A percentile compares a stretch with the other conserved stretches of the same genome.
These are phyloP conservation scores for Dasysyrphus tricinctus DNA, from an alignment of 2,888 invertebrate species.

Conservation along the genomic window DNA sequence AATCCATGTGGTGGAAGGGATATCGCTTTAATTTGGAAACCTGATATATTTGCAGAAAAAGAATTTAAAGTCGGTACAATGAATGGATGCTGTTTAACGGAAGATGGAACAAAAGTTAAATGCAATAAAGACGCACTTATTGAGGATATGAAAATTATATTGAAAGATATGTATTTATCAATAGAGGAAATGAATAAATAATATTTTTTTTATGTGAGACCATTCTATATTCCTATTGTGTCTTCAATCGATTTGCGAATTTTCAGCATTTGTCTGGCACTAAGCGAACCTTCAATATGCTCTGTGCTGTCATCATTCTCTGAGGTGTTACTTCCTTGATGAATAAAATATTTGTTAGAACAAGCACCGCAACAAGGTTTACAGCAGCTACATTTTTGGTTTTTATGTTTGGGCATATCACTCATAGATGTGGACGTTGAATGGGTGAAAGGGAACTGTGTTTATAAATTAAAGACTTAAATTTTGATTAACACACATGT, in stretches of 20 bases:
- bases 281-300: slow-evolving; percentile 20
- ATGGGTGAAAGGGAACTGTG: slow-evolving; percentile 76
- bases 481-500: background rate
- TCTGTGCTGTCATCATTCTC: slow-evolving; percentile 67
- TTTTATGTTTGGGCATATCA: slow-evolving; percentile 54
- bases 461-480: background rate
- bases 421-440: slow-evolving; percentile 77
- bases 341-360: slow-evolving; percentile 23
- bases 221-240: slow-evolving; percentile 45
- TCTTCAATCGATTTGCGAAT: slow-evolving; percentile 56
- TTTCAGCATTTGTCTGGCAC: slow-evolving; percentile 62
- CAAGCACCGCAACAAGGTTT: slow-evolving; percentile 44
- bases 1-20: slow-evolving; percentile 93
- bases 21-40: slow-evolving; percentile 94
- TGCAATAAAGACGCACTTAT: slow-evolving; percentile 79
- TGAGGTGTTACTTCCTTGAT: slow-evolving; percentile 76
- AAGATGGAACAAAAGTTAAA: slow-evolving; percentile 77
- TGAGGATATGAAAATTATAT: slow-evolving; percentile 82
- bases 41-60: slow-evolving; percentile 85
- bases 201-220: background rate
- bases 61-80: slow-evolving; percentile 89
- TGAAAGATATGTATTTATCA: slow-evolving; percentile 80
- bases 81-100: slow-evolving; percentile 78
- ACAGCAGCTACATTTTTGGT: slow-evolving; percentile 16
- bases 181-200: slow-evolving; percentile 76